These are phyloP conservation scores for Heteractis magnifica DNA, from an alignment of 92 coral and sea anemone genomes.

Conservation along the genomic window DNA sequence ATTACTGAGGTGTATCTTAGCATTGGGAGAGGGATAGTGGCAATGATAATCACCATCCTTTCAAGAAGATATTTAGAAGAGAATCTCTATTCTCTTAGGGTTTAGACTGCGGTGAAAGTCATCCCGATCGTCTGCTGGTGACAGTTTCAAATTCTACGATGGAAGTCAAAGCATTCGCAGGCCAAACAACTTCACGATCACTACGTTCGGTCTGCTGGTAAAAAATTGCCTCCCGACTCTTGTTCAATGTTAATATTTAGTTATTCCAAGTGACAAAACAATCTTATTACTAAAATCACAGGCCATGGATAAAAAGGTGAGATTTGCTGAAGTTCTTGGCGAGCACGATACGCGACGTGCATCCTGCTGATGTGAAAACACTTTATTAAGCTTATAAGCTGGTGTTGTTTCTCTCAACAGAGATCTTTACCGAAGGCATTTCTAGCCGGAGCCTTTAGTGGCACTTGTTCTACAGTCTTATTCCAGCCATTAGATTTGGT, in stretches of 20 bases:
- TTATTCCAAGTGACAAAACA: neutral
- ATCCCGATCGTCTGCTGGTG: neutral
- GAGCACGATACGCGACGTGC: too few species aligned
- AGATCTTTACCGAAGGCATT: slow-evolving; percentile 72
- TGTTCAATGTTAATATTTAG: neutral
- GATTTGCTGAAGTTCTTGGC: neutral
- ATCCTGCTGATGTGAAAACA: too few species aligned
- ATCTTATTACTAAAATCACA: neutral
- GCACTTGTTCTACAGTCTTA: slow-evolving; percentile 84
- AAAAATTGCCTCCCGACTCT: neutral
- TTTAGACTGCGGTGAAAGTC: neutral
- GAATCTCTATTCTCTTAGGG: slow-evolving; percentile 16
- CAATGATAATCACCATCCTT: neutral
- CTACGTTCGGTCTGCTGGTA: neutral
- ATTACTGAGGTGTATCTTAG: neutral
- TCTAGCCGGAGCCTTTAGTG: slow-evolving; percentile 91
- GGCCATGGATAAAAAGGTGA: neutral
- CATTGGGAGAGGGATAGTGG: neutral
- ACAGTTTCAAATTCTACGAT: neutral
- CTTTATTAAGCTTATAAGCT: neutral
- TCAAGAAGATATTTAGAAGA: slow-evolving; percentile 15
- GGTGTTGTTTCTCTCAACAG: slow-evolving; percentile 23
- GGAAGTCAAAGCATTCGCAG: slow-evolving; percentile 1
- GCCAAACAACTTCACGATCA: neutral
- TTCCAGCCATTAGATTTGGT: slow-evolving; percentile 93